phyloP scores from a whole-genome alignment of 2,113 vertebrate genomes.

The Seriola rivoliana region DNA sequence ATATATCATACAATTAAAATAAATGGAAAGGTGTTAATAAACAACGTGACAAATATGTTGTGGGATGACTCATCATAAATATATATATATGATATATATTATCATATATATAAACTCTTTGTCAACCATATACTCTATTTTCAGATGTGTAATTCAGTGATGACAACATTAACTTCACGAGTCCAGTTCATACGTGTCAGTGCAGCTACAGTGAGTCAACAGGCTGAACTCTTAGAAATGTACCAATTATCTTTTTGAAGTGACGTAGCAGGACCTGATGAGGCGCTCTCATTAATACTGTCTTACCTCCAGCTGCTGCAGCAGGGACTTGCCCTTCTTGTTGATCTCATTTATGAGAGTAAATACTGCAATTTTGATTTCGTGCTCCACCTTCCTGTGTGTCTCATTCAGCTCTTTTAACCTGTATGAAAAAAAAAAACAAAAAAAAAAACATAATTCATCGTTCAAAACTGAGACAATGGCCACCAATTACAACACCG shows the following conservation, averaged over 20 bases:
- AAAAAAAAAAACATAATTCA: neutral
- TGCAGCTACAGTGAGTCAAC: too few relatives aligned
- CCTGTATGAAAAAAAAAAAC: conserved; percentile 84
- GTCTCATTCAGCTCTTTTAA: conserved; percentile 98
- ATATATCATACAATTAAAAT: neutral
- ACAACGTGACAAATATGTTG: too few relatives aligned
- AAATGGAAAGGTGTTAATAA: neutral
- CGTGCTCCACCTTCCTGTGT: conserved; percentile 97
- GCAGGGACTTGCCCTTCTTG: conserved; percentile 97
- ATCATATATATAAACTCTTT: neutral
- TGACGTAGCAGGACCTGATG: neutral
- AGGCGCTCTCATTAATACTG: neutral
- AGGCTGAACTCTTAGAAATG: too few relatives aligned
- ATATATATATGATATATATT: neutral
- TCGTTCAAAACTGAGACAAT: neutral
- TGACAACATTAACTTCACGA: too few relatives aligned
- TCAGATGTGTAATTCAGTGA: neutral
- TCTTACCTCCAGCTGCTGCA: conserved; percentile 97
- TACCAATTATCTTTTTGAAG: neutral
- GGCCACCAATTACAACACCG: neutral
- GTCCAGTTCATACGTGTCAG: too few relatives aligned
- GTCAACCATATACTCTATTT: neutral
- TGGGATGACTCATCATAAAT: too few relatives aligned
- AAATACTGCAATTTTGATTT: conserved; percentile 99
- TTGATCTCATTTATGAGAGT: conserved; percentile 99